Evolutionary conservation across 2,797 vertebrate genomes (phyloP).

Genomic region (Periophthalmus magnuspinnatus): DNA sequence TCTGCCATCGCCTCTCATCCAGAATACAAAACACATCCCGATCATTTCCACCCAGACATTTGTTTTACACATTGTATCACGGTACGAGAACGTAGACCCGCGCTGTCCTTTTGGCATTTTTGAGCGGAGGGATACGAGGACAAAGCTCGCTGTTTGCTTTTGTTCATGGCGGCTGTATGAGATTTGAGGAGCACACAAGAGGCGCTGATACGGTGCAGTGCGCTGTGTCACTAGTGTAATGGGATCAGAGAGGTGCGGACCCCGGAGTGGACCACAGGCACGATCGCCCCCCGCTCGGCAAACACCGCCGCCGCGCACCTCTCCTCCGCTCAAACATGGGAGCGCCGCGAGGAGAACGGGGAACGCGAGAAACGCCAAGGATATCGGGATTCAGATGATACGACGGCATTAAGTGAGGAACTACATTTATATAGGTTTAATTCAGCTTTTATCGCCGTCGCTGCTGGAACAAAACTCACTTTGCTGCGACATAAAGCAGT

Average conservation of each 20-base stretch:
- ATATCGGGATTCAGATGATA: slow-evolving; percentile 17
- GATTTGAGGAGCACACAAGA: slow-evolving; percentile 14
- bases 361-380: slow-evolving; percentile 23
- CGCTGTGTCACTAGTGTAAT: slow-evolving; percentile 45
- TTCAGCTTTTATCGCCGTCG: too few species aligned
- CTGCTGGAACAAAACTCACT: too few species aligned
- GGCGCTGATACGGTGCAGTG: slow-evolving; percentile 35
- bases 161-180: slow-evolving; percentile 13
- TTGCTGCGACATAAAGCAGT: too few species aligned
- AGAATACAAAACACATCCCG: slow-evolving; percentile 27
- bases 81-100: not conserved
- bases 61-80: not conserved
- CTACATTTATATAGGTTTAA: not conserved
- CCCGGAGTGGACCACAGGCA: slow-evolving; percentile 43
- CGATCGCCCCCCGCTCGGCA: slow-evolving; percentile 47
- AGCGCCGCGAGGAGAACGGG: slow-evolving; percentile 17
- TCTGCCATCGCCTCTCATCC: slow-evolving; percentile 1
- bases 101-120: not conserved
- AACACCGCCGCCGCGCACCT: slow-evolving; percentile 42
- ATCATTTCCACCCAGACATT: slow-evolving; percentile 13
- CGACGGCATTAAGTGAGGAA: not conserved
- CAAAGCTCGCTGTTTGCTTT: not conserved
- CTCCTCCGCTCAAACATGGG: slow-evolving; percentile 52
- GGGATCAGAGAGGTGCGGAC: slow-evolving; percentile 50
- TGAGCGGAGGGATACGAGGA: not conserved